phyloP scores from a whole-genome alignment of 2,113 vertebrate genomes.

The Charadrius vociferus region DNA sequence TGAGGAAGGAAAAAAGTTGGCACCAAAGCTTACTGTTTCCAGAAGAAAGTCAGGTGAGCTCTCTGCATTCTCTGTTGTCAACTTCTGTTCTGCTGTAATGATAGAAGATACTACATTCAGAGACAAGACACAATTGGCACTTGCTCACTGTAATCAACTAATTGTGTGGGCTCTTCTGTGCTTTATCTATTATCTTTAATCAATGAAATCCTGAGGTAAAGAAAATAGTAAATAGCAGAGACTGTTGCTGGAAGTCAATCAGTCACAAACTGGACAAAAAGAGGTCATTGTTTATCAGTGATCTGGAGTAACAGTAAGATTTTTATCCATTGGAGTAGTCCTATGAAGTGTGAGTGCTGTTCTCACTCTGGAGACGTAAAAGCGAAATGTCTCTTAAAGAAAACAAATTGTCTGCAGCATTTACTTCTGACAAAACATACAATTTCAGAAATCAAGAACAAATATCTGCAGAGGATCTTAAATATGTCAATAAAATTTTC shows the following conservation, averaged over 20 bases:
- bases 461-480: background rate
- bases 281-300: background rate
- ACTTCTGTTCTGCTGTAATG: background rate
- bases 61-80: background rate
- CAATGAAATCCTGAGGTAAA: background rate
- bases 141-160: background rate
- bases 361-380: background rate
- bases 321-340: background rate
- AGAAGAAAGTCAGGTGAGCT: background rate
- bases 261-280: background rate
- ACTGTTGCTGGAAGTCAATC: background rate
- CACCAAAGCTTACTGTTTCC: background rate
- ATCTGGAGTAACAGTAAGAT: background rate
- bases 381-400: background rate
- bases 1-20: background rate
- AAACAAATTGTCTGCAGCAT: background rate
- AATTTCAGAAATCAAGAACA: background rate
- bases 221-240: background rate
- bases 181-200: background rate
- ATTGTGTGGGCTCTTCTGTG: background rate
- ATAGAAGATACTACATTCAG: background rate
- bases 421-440: background rate
- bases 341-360: background rate
- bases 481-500: background rate
- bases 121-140: background rate